These are phyloP conservation scores for Hoplias malabaricus DNA, from an alignment of 2,113 vertebrate genomes.

Conservation along the genomic window DNA sequence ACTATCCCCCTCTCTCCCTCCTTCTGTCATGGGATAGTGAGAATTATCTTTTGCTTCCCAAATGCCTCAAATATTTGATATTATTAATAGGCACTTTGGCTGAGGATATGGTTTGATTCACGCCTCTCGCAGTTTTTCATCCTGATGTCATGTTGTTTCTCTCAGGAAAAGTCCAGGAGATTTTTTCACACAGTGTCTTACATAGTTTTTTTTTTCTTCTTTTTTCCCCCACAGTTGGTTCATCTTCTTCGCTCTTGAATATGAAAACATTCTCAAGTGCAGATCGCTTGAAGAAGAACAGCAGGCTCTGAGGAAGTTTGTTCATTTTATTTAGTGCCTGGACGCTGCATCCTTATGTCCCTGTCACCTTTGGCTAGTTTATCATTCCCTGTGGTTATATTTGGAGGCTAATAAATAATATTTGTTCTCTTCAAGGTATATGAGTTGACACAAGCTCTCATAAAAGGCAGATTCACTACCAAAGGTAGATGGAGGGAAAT, in stretches of 20 bases:
- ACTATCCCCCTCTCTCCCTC: constrained; percentile 42
- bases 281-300: background rate
- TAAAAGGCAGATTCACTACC: constrained; percentile 67
- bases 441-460: constrained; percentile 60
- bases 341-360: constrained; percentile 25
- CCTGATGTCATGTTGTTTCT: constrained; percentile 18
- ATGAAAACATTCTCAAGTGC: background rate
- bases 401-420: constrained; percentile 41
- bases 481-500: constrained; percentile 64
- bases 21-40: constrained; percentile 43
- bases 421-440: constrained; percentile 37
- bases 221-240: background rate
- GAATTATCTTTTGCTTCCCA: constrained; percentile 56
- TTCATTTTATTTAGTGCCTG: constrained; percentile 13
- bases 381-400: constrained; percentile 40
- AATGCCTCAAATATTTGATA: constrained; percentile 61
- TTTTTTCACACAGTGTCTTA: constrained; percentile 1
- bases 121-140: constrained; percentile 1
- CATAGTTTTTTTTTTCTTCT: background rate
- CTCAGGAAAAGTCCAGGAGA: background rate
- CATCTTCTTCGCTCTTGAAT: background rate
- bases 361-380: constrained; percentile 41
- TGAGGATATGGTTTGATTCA: background rate
- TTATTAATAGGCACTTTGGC: constrained; percentile 53
- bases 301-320: background rate